Base-by-base conservation (phyloP, 2,113 vertebrate species). In the Phoenicopterus ruber region DNA sequence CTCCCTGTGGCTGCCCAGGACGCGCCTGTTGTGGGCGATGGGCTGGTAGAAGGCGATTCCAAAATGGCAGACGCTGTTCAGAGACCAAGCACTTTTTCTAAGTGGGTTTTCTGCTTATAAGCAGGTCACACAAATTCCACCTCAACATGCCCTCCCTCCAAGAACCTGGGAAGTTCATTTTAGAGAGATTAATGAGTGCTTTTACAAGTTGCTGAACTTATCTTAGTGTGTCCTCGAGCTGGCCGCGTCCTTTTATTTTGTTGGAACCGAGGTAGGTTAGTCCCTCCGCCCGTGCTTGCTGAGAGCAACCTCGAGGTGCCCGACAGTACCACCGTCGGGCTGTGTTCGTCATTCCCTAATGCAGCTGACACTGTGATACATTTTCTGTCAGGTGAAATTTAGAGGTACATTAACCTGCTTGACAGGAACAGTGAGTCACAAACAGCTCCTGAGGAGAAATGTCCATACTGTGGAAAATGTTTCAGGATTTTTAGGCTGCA, bases 341-440 rank as follows among this genome's bases (percentile, higher is more conserved):
- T 80, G 26, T 62, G 78, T 50, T 96, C 1, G 0, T 73, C 90
- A 89, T 92, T 93, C 72, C 66, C 67, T 73, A 81, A 11, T 28
- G 49, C 80, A 80, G 70, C 61, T 95, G 94, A 92, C 95, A 67
- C 70, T 29, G 21, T 89, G 83, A 96, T 93, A 61, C 87, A 91
- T 96, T 94, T 94, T 91, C 86, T 94, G 84, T 82, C 93, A 85
- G 74, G 40, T 72, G n/a, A 94, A 91, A 92, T 97, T 95, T 79
- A 94, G 89, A 92, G 91, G 66, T 32, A 93, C 91, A 91, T 97
- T 95, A 95, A 84, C 87, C 86, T 88, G 73, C 65, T 79, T 91
- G 92, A 88, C 3, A 7, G 57, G 79, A 95, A 78, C 66, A 62
- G 78, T 90, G 84, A 96, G 84, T 96, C 96, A 95, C 71, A 77